These are phyloP conservation scores for Diglossa cyanea DNA, from an alignment of 2,797 vertebrate genomes.

Conservation along the genomic window DNA sequence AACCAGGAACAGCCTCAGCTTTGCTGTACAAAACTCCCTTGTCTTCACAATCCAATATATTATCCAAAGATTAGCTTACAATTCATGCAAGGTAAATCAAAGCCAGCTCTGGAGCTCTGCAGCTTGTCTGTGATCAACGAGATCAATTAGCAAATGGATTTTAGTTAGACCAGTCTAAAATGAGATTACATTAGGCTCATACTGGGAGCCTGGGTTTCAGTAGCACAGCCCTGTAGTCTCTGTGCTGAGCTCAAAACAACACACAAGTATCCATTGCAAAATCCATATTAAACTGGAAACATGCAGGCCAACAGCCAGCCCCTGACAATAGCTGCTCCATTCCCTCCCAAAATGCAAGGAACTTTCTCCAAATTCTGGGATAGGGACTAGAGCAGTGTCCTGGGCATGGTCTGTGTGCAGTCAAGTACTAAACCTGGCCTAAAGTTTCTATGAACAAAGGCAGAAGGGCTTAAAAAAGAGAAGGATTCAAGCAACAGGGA, in stretches of 20 bases:
- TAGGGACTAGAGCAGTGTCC: background rate
- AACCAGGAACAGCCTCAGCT: background rate
- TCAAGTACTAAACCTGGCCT: background rate
- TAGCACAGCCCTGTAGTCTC: background rate
- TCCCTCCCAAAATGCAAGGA: background rate
- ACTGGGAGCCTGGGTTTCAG: background rate
- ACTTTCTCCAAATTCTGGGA: background rate
- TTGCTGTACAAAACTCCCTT: background rate
- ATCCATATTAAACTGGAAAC: background rate
- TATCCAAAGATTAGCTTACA: background rate
- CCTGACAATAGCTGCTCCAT: background rate
- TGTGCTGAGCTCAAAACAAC: background rate
- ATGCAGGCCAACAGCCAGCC: background rate
- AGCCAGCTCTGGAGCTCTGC: background rate
- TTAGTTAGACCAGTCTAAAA: background rate
- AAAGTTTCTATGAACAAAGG: background rate
- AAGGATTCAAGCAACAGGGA: background rate
- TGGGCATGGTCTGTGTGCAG: background rate
- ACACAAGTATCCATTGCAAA: background rate
- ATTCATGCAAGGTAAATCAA: background rate
- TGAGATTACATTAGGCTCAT: background rate
- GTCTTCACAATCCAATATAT: background rate
- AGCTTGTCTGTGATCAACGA: background rate
- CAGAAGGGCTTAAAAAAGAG: background rate
- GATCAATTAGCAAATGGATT: background rate